A percentile compares a stretch with the other conserved stretches of the same genome.
These are phyloP conservation scores for Osmerus mordax DNA, from an alignment of 2,113 vertebrate genomes.

Conservation along the genomic window DNA sequence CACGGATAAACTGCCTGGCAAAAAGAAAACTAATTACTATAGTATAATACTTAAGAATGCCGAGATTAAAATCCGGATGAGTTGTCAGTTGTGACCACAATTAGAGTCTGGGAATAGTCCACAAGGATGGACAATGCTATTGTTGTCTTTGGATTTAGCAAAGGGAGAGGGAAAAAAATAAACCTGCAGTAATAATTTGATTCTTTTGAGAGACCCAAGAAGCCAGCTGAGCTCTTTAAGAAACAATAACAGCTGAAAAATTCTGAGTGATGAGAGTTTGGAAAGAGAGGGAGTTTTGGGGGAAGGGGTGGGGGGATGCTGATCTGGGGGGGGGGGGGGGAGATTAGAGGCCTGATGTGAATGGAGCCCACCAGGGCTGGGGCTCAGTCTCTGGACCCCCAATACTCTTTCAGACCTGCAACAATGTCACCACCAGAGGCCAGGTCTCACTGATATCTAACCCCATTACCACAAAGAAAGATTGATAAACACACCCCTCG, in stretches of 20 bases:
- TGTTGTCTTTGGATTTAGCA: constrained; percentile 55
- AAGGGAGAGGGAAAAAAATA: constrained; percentile 49
- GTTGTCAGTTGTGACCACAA: constrained; percentile 67
- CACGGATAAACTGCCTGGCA: not conserved
- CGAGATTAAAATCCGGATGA: constrained; percentile 67
- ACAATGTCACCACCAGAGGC: constrained; percentile 84
- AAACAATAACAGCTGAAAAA: constrained; percentile 77
- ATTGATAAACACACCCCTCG: constrained; percentile 72
- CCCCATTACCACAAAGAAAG: constrained; percentile 79
- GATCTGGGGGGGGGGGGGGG: constrained; percentile 74
- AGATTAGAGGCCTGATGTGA: constrained; percentile 64
- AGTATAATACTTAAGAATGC: constrained; percentile 29
- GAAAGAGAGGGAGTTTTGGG: constrained; percentile 75
- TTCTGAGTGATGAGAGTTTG: constrained; percentile 64
- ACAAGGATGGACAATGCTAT: constrained; percentile 68
- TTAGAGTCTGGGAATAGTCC: constrained; percentile 72
- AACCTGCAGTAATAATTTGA: constrained; percentile 82
- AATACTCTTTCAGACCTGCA: constrained; percentile 76
- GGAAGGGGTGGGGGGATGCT: constrained; percentile 48
- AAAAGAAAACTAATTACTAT: constrained; percentile 31
- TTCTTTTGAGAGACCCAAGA: constrained; percentile 74
- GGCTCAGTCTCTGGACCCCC: constrained; percentile 74
- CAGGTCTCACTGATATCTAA: constrained; percentile 78
- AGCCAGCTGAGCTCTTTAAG: constrained; percentile 81
- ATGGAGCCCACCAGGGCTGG: constrained; percentile 75